Base-by-base conservation (phyloP, 2,888 invertebrate species). In the Xestoiulus laeticollis region DNA sequence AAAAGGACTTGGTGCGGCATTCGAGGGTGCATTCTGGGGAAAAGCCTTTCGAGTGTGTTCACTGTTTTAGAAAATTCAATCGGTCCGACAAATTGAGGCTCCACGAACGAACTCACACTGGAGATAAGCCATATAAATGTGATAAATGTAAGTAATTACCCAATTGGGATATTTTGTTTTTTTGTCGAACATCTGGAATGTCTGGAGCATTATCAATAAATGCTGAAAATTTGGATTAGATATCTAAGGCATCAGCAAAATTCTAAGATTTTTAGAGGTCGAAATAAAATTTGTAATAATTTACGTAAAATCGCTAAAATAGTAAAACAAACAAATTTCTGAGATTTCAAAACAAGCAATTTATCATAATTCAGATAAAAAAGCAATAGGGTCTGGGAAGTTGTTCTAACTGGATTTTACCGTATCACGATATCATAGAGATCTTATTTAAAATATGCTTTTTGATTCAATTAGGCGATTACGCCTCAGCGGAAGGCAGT, bases 81-180 rank as follows among this genome's bases (percentile, higher is more conserved):
- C 86, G 88, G 8, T 86, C 82, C 19, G 88, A 88, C 44, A 88
- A 88, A 53, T 86, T 68, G 19, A 88, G 82, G 43, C n/a, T 86
- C 6, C 88, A 88, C 30, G 68, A 43, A 43, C 32, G 85, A 30
- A 33, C 85, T 26, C 33, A 99, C 92, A 99, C 99, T 0, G 98
- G 99, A n/a, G 99, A 99, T 92, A 87, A 87, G 22, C 87, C 87
- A n/a, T 87, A 87, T 83, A 85, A 85, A 26, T 85, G 85, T 30
- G 48, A 85, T 16, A 30, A 85, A 85, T 85, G 85, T 85, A 85
- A 43, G 22, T 53, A 10, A 43, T 53, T n/a, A 3, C 1, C 3
- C n/a, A 16, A n/a, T 43, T 84, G 32, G 22, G 0, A 33, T 16
- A 84, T 84, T 84, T 33, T 26, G 1, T 33, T 84, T 32, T 87